phyloP scores from a whole-genome alignment of 2,797 vertebrate species.

The Mus caroli region DNA sequence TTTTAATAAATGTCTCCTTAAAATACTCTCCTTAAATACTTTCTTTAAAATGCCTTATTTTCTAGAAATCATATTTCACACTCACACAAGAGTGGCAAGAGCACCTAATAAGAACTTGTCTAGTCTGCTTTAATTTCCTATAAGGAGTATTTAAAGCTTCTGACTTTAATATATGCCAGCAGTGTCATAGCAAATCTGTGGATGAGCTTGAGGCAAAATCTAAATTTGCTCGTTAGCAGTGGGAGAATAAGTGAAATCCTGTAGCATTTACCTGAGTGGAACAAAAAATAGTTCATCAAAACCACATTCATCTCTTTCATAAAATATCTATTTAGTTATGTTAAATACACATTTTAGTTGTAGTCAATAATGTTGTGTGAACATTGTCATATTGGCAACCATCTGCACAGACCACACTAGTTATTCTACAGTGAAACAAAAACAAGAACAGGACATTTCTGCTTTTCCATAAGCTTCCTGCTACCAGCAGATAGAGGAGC shows the following conservation, averaged over 20 bases:
- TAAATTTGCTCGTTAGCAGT: slow-evolving; percentile 36
- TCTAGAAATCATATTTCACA: neutral
- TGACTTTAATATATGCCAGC: neutral
- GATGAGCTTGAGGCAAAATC: slow-evolving; percentile 43
- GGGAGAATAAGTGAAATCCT: neutral
- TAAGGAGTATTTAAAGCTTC: neutral
- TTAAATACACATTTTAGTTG: neutral
- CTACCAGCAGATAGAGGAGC: neutral
- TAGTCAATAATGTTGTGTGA: neutral
- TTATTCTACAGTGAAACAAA: neutral
- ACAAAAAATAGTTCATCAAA: slow-evolving; percentile 23
- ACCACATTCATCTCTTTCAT: neutral
- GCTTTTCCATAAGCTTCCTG: slow-evolving; percentile 41
- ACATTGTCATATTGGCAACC: neutral
- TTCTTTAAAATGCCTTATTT: slow-evolving; percentile 29
- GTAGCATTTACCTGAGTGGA: neutral
- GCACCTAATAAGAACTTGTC: neutral
- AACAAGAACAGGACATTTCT: neutral
- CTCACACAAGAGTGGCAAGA: neutral
- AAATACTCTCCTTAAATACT: slow-evolving; percentile 14
- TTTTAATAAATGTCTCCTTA: neutral
- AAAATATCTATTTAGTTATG: neutral
- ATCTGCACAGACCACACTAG: neutral
- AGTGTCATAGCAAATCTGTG: slow-evolving; percentile 17
- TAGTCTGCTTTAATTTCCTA: neutral